A percentile compares a stretch with the other conserved stretches of the same genome.
phyloP scores from a whole-genome alignment of 2,888 invertebrate genomes.

The Calameuta pallipes region DNA sequence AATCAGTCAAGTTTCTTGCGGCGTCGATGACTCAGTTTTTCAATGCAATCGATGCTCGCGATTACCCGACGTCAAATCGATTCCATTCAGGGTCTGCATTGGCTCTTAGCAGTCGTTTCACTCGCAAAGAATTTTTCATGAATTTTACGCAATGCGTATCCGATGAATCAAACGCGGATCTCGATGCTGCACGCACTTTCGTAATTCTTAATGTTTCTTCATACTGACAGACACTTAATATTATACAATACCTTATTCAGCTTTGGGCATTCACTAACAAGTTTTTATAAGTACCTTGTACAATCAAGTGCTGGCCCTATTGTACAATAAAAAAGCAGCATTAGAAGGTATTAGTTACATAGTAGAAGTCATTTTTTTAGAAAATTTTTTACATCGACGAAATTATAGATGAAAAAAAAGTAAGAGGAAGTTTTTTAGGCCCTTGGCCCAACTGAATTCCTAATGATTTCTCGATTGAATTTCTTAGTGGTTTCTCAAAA shows the following conservation, averaged over 20 bases:
- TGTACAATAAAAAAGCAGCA: background rate
- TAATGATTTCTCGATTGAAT: background rate
- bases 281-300: background rate
- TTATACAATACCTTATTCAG: background rate
- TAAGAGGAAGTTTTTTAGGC: background rate
- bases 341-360: background rate
- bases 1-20: background rate
- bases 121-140: constrained; percentile 30
- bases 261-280: background rate
- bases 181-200: background rate
- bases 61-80: background rate
- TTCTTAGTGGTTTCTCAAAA: background rate
- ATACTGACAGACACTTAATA: background rate
- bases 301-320: background rate
- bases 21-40: background rate
- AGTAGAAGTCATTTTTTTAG: background rate
- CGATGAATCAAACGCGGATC: constrained; percentile 45
- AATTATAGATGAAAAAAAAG: background rate
- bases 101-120: constrained; percentile 15
- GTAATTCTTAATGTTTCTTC: background rate
- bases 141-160: constrained; percentile 35
- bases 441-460: background rate
- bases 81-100: background rate
- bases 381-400: background rate
- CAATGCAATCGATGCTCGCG: constrained; percentile 1